Evolutionary conservation across 2,888 invertebrate genomes (phyloP).

Genomic region (Melanargia galathea): DNA sequence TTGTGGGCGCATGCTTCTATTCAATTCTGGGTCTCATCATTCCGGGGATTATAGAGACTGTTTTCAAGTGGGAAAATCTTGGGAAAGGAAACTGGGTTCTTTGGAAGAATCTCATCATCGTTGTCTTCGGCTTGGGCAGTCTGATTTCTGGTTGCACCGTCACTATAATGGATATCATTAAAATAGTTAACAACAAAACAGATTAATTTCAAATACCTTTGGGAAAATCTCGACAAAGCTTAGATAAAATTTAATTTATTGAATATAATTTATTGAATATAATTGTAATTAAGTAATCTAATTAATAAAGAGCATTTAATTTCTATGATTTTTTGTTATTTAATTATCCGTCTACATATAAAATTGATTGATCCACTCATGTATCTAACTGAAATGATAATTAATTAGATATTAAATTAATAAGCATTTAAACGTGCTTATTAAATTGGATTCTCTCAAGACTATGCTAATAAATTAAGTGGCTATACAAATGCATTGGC

Average conservation of each 20-base stretch:
- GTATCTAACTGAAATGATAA: too few species aligned
- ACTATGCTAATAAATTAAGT: too few species aligned
- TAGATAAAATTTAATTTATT: conserved; percentile 6
- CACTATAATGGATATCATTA: conserved; percentile 67
- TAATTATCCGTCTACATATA: background rate
- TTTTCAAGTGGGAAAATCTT: conserved; percentile 86
- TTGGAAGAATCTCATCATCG: conserved; percentile 85
- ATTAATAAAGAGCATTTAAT: conserved; percentile 13
- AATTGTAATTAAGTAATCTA: background rate
- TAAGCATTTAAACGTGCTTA: too few species aligned
- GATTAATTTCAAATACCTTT: conserved; percentile 36
- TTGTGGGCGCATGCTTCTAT: conserved; percentile 82
- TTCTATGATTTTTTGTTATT: background rate
- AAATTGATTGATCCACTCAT: too few species aligned
- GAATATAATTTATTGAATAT: conserved; percentile 16
- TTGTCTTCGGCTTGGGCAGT: conserved; percentile 83
- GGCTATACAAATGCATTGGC: too few species aligned
- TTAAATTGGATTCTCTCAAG: too few species aligned
- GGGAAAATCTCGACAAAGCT: background rate
- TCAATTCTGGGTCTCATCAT: conserved; percentile 88
- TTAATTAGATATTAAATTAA: too few species aligned
- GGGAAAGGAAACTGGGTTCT: conserved; percentile 86
- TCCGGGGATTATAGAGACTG: conserved; percentile 87
- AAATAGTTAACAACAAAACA: conserved; percentile 75
- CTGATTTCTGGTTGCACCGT: conserved; percentile 84